These are phyloP conservation scores for Delphinapterus leucas DNA, from an alignment of 2,113 vertebrate species.

Conservation along the genomic window DNA sequence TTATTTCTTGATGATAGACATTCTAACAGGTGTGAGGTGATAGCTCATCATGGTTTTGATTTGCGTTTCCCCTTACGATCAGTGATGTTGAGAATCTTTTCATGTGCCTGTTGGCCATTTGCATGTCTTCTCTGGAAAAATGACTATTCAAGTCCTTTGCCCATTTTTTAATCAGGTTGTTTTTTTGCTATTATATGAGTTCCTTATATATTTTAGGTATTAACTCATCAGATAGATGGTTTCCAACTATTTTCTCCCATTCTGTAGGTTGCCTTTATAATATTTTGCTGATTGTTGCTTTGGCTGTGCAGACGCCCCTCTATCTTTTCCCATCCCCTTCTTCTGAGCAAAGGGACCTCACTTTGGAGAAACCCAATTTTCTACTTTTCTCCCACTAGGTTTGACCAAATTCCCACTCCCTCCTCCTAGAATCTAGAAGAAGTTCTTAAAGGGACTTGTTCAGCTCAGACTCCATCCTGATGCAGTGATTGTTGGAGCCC, in stretches of 20 bases:
- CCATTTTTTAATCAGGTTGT: neutral
- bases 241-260: neutral
- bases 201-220: neutral
- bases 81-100: neutral
- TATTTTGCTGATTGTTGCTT: neutral
- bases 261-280: neutral
- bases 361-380: neutral
- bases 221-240: neutral
- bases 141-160: no score
- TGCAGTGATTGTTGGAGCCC: neutral
- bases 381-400: neutral
- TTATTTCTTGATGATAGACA: no score
- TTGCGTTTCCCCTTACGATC: neutral
- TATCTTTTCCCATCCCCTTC: neutral
- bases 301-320: neutral
- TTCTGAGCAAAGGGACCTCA: neutral
- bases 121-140: no score
- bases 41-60: neutral
- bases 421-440: neutral
- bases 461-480: neutral
- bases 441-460: neutral
- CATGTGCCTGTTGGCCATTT: neutral
- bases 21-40: neutral
- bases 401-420: neutral
- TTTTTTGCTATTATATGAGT: neutral